Conservation (phyloP, 2,888 invertebrate genomes). For the Synanthedon tipuliformis region DNA sequence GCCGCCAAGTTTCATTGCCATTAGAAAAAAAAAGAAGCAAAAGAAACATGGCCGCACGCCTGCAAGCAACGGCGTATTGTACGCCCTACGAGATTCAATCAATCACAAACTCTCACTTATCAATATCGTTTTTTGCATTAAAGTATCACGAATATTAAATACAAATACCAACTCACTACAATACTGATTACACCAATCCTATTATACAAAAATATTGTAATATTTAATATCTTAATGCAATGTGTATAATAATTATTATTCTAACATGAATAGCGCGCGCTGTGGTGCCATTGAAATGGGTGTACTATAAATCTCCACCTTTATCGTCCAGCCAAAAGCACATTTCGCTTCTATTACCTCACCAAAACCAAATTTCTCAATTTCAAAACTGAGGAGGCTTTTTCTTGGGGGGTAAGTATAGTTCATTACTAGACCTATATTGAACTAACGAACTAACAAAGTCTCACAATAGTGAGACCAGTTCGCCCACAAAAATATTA, state of each 20-base stretch:
- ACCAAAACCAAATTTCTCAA: too few relatives aligned
- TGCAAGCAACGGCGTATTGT: constrained; percentile 37
- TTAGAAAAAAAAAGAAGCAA: constrained; percentile 7
- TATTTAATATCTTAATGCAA: constrained; percentile 52
- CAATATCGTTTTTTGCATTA: constrained; percentile 29
- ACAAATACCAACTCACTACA: constrained; percentile 56
- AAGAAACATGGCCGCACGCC: constrained; percentile 56
- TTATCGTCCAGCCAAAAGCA: neutral
- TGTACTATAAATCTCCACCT: neutral
- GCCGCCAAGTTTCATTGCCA: constrained; percentile 2
- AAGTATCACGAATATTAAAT: constrained; percentile 42
- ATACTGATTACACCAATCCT: constrained; percentile 58
- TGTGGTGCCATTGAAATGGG: constrained; percentile 22
- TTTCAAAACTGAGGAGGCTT: too few relatives aligned
- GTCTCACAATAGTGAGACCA: too few relatives aligned
- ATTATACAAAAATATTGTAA: constrained; percentile 68
- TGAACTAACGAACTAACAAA: too few relatives aligned
- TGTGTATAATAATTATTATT: constrained; percentile 49
- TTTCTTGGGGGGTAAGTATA: too few relatives aligned
- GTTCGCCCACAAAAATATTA: too few relatives aligned
- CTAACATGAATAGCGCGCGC: constrained; percentile 49
- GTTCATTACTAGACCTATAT: too few relatives aligned
- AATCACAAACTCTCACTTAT: constrained; percentile 43
- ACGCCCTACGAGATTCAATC: constrained; percentile 27
- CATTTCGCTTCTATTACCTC: too few relatives aligned